Percentiles rank a stretch among this genome's conserved stretches.
phyloP scores from a whole-genome alignment of 2,888 invertebrate species.

The Protophormia terraenovae region DNA sequence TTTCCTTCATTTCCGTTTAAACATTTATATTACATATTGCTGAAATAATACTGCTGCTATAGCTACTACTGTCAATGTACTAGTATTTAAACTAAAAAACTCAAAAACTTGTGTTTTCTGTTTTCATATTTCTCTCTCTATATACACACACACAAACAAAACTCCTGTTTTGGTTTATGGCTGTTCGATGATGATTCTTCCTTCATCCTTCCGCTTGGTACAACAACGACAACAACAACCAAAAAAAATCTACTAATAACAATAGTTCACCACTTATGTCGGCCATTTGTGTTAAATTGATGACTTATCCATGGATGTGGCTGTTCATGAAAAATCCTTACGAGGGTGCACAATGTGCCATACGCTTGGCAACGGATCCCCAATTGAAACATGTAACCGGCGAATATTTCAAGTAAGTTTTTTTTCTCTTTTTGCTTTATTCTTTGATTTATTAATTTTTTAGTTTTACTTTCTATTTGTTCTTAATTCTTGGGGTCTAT shows the following conservation, averaged over 20 bases:
- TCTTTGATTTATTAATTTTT: slow-evolving; percentile 59
- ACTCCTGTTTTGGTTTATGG: slow-evolving; percentile 28
- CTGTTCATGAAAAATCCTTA: slow-evolving; percentile 86
- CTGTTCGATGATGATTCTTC: slow-evolving; percentile 50
- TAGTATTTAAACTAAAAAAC: slow-evolving; percentile 11
- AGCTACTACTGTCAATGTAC: neutral
- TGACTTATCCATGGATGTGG: slow-evolving; percentile 86
- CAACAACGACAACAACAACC: slow-evolving; percentile 51
- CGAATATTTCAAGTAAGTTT: slow-evolving; percentile 85
- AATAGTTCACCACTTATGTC: slow-evolving; percentile 81
- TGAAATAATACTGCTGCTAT: neutral
- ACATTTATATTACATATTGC: slow-evolving; percentile 35
- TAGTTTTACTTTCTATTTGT: slow-evolving; percentile 6
- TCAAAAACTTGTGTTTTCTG: slow-evolving; percentile 8
- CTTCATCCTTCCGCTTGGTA: slow-evolving; percentile 57
- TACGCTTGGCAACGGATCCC: slow-evolving; percentile 86
- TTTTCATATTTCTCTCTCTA: slow-evolving; percentile 11
- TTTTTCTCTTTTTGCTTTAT: slow-evolving; percentile 18
- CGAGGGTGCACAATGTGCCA: slow-evolving; percentile 87
- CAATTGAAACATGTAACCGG: slow-evolving; percentile 84
- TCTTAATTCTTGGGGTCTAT: neutral
- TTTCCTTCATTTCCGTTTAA: slow-evolving; percentile 45
- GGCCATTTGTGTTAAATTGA: slow-evolving; percentile 82
- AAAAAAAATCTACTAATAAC: slow-evolving; percentile 55
- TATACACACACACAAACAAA: no score